Percentiles rank a stretch among this genome's conserved stretches.
These are phyloP conservation scores for Noctua janthe DNA, from an alignment of 2,888 invertebrate species.

Conservation along the genomic window DNA sequence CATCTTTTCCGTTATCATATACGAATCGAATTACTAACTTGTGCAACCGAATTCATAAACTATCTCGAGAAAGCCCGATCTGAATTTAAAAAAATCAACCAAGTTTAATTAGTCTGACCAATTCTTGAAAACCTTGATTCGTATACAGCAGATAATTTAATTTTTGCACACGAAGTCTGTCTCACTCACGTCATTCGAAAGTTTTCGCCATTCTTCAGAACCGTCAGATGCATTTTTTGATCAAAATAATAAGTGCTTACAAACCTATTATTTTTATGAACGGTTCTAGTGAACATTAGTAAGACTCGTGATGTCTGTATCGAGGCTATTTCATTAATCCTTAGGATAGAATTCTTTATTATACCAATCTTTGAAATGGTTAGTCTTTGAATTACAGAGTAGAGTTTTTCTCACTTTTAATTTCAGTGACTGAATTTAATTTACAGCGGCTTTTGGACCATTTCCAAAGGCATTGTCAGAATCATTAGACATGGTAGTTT, in stretches of 20 bases:
- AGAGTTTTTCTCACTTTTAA: conserved; percentile 28
- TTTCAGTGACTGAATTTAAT: conserved; percentile 21
- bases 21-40: not conserved
- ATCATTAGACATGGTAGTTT: conserved; percentile 53
- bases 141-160: conserved; percentile 21
- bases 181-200: conserved; percentile 58
- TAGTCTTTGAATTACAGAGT: not conserved
- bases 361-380: not conserved
- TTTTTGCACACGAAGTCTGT: conserved; percentile 42
- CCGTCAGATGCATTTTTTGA: conserved; percentile 60
- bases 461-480: conserved; percentile 39
- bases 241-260: conserved; percentile 55
- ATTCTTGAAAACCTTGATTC: conserved; percentile 38
- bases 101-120: conserved; percentile 14
- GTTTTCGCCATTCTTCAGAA: conserved; percentile 52
- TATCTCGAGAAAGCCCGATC: conserved; percentile 15
- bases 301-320: conserved; percentile 5
- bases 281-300: conserved; percentile 10
- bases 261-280: conserved; percentile 49
- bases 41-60: conserved; percentile 20
- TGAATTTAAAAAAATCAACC: conserved; percentile 30
- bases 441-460: conserved; percentile 28
- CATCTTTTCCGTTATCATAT: not conserved
- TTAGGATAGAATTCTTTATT: not conserved
- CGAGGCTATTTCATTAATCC: not conserved